Base-by-base conservation (phyloP, 2,797 vertebrate genomes). In the Remorina albescens region DNA sequence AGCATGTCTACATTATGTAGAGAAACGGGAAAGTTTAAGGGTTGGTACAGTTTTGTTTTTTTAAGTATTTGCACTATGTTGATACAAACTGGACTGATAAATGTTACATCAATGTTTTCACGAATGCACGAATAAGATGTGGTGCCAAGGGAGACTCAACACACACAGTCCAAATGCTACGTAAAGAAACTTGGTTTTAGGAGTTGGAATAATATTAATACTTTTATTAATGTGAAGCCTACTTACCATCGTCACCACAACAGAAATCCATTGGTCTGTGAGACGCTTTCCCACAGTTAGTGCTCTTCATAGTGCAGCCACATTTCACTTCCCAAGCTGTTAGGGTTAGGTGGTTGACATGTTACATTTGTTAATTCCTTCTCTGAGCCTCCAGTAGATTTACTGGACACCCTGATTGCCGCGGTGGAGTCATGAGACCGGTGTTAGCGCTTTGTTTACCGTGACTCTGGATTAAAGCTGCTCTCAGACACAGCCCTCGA, bases 391-490 rank as follows among this genome's bases (percentile, higher is more conserved):
- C 32, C 63, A 61, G 80, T 71, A 69, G 70, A 73, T 83, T 85
- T 80, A 30, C 28, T 64, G 46, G 51, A 21, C 8, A 0, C 8
- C 26, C 39, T 51, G 41, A 32, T 74, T 39, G 4, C 13, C 6
- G 8, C 7, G 41, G 15, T 26, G 36, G 32, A 50, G 84, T 91
- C 90, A 91, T 46, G 58, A 74, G 88, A 91, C 54, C 46, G 5
- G 13, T n/a, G 65, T 67, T 21, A 65, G 75, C 61, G 3, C 59
- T 70, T 63, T 83, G 78, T 82, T 84, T 70, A 74, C 36, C 1
- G 30, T 80, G 49, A 68, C 53, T 71, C 11, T 1, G 62, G 51
- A 71, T 86, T 79, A 79, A 64, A 61, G 71, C 67, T 34, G 34
- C 59, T 44, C 32, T 5, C 21, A 49, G 25, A 66, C 26, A 4